These are phyloP conservation scores for Paguma larvata DNA, from an alignment of 2,797 vertebrate species.

Conservation along the genomic window DNA sequence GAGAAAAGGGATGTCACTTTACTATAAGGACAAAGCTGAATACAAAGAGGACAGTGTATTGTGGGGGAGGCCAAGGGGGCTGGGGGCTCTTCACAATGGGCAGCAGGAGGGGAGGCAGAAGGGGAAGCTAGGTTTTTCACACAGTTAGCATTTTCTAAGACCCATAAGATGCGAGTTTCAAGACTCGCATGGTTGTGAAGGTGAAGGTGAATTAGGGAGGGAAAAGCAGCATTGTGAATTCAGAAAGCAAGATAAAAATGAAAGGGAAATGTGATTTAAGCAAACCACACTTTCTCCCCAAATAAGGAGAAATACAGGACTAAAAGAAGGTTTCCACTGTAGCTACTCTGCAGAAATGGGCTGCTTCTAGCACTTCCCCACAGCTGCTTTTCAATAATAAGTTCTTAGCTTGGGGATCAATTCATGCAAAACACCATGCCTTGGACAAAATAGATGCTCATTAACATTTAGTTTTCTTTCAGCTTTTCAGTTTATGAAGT, in stretches of 20 bases:
- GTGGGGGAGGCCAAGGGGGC: neutral
- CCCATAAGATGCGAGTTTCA: conserved; percentile 6
- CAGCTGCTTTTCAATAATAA: neutral
- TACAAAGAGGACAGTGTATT: conserved; percentile 68
- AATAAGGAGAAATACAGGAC: neutral
- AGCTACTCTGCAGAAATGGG: neutral
- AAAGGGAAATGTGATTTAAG: conserved; percentile 6
- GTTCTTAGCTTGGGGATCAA: neutral
- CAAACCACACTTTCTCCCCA: neutral
- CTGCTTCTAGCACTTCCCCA: neutral
- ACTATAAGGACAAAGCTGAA: conserved; percentile 50
- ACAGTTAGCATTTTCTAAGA: conserved; percentile 39
- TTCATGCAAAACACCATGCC: neutral
- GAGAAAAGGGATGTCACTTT: conserved; percentile 73
- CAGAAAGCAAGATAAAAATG: conserved; percentile 30
- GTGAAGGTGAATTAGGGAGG: conserved; percentile 60
- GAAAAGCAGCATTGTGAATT: neutral
- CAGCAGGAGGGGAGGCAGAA: neutral
- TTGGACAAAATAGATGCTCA: neutral
- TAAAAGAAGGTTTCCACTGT: neutral
- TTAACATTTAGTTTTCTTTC: neutral
- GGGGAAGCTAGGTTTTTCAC: conserved; percentile 59
- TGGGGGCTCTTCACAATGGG: conserved; percentile 8
- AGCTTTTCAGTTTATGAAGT: neutral
- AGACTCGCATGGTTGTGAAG: conserved; percentile 41